Evolutionary conservation across 1,140 invertebrate genomes (phyloP).

Genomic region (Danaus plexippus): DNA sequence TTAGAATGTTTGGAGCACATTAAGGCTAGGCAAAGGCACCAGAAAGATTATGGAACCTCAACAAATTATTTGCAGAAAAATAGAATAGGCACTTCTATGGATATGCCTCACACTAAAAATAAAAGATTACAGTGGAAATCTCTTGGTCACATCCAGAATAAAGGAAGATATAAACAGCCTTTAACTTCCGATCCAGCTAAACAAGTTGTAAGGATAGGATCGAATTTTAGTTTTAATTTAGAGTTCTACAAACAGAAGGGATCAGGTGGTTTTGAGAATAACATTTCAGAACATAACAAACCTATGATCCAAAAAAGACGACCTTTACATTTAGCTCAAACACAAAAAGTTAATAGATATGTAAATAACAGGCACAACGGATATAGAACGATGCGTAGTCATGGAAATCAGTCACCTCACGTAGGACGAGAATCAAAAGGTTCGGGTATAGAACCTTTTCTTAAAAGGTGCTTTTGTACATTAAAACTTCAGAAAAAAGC

Average conservation of each 20-base stretch:
- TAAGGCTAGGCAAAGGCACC: not conserved
- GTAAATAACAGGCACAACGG: not conserved
- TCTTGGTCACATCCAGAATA: not conserved
- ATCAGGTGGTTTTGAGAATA: not conserved
- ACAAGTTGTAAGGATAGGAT: conserved; percentile 15
- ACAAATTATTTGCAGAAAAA: not conserved
- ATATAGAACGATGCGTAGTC: too few relatives aligned
- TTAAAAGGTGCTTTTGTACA: conserved; percentile 29
- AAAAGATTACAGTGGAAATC: conserved; percentile 1
- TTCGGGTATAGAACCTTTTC: too few relatives aligned
- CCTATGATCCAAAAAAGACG: too few relatives aligned
- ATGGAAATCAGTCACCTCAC: too few relatives aligned
- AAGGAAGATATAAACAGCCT: conserved; percentile 3
- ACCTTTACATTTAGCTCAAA: too few relatives aligned
- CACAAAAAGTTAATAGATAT: too few relatives aligned
- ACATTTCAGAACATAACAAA: too few relatives aligned
- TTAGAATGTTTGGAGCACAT: conserved; percentile 19
- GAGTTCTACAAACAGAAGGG: conserved; percentile 24
- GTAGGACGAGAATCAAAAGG: too few relatives aligned
- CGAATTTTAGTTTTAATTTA: conserved; percentile 26
- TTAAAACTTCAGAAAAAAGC: conserved; percentile 21
- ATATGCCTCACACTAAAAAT: not conserved
- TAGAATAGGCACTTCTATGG: not conserved
- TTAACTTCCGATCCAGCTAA: not conserved
- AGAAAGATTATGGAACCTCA: conserved; percentile 1